phyloP scores from a whole-genome alignment of 2,888 invertebrate species.

The Eucera pruinosa region DNA sequence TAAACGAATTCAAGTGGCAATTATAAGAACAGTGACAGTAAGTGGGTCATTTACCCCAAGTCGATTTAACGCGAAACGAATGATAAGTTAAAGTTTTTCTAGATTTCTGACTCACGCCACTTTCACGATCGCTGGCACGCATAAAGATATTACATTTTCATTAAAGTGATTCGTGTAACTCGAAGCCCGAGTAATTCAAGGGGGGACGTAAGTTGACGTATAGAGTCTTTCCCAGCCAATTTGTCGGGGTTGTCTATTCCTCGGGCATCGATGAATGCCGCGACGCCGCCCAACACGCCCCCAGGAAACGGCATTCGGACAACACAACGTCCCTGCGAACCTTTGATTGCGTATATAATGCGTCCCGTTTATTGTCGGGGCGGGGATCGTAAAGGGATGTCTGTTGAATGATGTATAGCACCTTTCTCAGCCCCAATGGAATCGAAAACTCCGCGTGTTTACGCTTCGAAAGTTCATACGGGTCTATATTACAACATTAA shows the following conservation, averaged over 20 bases:
- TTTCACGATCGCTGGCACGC: too few relatives aligned
- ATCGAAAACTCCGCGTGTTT: constrained; percentile 32
- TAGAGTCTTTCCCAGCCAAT: constrained; percentile 75
- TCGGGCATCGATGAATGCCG: constrained; percentile 67
- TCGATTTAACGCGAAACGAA: too few relatives aligned
- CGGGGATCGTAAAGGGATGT: constrained; percentile 61
- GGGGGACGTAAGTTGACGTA: constrained; percentile 25
- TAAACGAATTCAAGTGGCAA: too few relatives aligned
- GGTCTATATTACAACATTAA: neutral
- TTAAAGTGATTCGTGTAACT: neutral
- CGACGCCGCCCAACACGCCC: constrained; percentile 70
- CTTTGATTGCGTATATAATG: constrained; percentile 69
- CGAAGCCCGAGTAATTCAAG: neutral
- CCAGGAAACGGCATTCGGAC: constrained; percentile 72
- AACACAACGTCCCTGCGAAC: constrained; percentile 71
- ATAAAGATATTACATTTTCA: neutral
- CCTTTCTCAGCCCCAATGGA: constrained; percentile 19
- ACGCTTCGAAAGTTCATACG: constrained; percentile 34
- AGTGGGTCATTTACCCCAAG: too few relatives aligned
- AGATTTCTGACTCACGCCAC: too few relatives aligned
- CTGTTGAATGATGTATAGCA: constrained; percentile 53
- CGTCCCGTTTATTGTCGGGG: constrained; percentile 74
- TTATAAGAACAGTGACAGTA: too few relatives aligned
- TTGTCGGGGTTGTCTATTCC: constrained; percentile 71
- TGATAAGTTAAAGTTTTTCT: too few relatives aligned